phyloP scores from a whole-genome alignment of 2,797 vertebrate genomes.

The Myotis findleyi region DNA sequence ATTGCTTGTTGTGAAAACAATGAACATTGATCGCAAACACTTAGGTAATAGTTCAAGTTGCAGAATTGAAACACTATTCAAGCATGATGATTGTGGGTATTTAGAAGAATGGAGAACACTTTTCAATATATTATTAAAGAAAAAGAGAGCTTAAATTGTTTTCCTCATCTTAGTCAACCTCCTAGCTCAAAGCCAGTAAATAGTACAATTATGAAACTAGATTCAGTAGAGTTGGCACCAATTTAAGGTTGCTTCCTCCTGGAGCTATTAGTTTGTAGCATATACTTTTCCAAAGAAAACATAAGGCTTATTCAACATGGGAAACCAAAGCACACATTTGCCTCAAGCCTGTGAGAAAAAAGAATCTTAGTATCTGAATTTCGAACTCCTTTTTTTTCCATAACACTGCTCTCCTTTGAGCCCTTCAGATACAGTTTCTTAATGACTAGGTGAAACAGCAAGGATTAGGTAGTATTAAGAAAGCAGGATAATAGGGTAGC shows the following conservation, averaged over 20 bases:
- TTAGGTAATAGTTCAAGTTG: slow-evolving; percentile 67
- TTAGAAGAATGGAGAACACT: slow-evolving; percentile 19
- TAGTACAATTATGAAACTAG: slow-evolving; percentile 49
- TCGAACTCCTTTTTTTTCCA: slow-evolving; percentile 21
- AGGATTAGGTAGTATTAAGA: slow-evolving; percentile 71
- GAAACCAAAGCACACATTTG: slow-evolving; percentile 19
- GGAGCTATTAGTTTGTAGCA: slow-evolving; percentile 62
- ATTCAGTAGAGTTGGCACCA: not conserved
- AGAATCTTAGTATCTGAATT: slow-evolving; percentile 52
- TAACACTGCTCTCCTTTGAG: slow-evolving; percentile 60
- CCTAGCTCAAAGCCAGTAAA: slow-evolving; percentile 26
- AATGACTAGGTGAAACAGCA: slow-evolving; percentile 68
- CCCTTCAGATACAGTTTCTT: slow-evolving; percentile 40
- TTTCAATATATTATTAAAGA: slow-evolving; percentile 33
- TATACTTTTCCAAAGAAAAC: slow-evolving; percentile 41
- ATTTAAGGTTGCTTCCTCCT: slow-evolving; percentile 45
- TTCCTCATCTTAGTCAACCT: slow-evolving; percentile 51
- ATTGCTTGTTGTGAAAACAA: slow-evolving; percentile 58
- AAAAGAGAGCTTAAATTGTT: slow-evolving; percentile 36
- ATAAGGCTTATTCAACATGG: slow-evolving; percentile 34
- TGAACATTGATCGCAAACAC: slow-evolving; percentile 4
- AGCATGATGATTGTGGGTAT: slow-evolving; percentile 8
- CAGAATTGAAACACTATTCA: slow-evolving; percentile 62
- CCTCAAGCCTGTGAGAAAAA: slow-evolving; percentile 38
- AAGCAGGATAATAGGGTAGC: slow-evolving; percentile 54